phyloP scores from a whole-genome alignment of 2,797 vertebrate species.

The Danio choprae region DNA sequence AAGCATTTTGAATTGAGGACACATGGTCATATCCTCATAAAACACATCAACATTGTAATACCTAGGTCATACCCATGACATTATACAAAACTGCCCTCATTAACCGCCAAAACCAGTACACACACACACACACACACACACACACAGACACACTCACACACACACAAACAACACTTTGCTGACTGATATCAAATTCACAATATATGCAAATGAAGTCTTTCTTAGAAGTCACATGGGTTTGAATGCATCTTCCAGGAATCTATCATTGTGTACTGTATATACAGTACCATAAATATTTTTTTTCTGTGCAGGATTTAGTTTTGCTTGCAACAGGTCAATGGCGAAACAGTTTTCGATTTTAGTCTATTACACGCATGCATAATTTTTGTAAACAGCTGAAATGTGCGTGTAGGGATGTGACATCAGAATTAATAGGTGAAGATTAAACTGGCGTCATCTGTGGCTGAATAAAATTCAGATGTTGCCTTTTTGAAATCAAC shows the following conservation, averaged over 20 bases:
- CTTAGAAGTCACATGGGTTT: not conserved
- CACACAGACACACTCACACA: too few species aligned
- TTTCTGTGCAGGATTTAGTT: not conserved
- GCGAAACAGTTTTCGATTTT: not conserved
- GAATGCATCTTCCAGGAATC: not conserved
- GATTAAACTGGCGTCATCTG: not conserved
- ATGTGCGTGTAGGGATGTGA: not conserved
- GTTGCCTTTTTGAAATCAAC: not conserved
- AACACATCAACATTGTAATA: too few species aligned
- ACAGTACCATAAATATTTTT: too few species aligned
- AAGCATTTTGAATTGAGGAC: too few species aligned
- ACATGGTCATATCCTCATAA: too few species aligned
- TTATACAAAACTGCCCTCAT: not conserved
- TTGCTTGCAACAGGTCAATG: not conserved
- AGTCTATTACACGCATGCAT: not conserved
- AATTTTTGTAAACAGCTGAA: not conserved
- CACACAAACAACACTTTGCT: not conserved
- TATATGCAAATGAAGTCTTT: conserved; percentile 10
- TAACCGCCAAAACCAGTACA: not conserved
- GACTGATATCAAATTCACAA: not conserved
- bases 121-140: too few species aligned
- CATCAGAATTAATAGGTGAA: not conserved
- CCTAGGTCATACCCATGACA: too few species aligned
- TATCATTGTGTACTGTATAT: not conserved
- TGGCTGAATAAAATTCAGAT: not conserved